A percentile compares a stretch with the other conserved stretches of the same genome.
phyloP scores from a whole-genome alignment of 2,113 vertebrate genomes.

The Amphiprion ocellaris region DNA sequence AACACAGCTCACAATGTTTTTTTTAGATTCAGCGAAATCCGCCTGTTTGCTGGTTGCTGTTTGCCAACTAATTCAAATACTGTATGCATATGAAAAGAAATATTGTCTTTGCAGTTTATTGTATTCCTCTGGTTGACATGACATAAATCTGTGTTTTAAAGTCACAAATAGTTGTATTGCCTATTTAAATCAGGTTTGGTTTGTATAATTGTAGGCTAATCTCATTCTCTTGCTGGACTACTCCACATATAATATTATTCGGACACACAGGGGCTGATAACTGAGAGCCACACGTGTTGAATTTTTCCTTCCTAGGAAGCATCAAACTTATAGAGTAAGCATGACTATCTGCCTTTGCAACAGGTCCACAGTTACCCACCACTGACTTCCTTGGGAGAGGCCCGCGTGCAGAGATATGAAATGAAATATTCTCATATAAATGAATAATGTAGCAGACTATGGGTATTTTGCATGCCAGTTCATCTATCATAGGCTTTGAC shows the following conservation, averaged over 20 bases:
- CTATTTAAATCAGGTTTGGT: not conserved
- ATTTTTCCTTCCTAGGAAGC: not conserved
- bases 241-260: not conserved
- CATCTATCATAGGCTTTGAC: not conserved
- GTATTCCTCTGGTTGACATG: not conserved
- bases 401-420: conserved; percentile 24
- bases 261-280: not conserved
- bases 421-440: conserved; percentile 23
- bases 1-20: too few relatives aligned
- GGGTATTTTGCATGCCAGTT: conserved; percentile 31
- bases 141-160: conserved; percentile 10
- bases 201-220: not conserved
- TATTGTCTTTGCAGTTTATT: not conserved
- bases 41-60: not conserved
- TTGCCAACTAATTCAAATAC: not conserved
- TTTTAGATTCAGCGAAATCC: too few relatives aligned
- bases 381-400: conserved; percentile 31
- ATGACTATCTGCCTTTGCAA: conserved; percentile 36
- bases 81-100: not conserved
- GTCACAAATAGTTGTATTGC: not conserved
- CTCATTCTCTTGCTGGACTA: not conserved
- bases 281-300: conserved; percentile 10
- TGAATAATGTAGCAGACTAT: conserved; percentile 22
- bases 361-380: conserved; percentile 30
- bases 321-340: conserved; percentile 9